Conservation (phyloP, 2,797 vertebrate genomes). For the Trematocara caparti region DNA sequence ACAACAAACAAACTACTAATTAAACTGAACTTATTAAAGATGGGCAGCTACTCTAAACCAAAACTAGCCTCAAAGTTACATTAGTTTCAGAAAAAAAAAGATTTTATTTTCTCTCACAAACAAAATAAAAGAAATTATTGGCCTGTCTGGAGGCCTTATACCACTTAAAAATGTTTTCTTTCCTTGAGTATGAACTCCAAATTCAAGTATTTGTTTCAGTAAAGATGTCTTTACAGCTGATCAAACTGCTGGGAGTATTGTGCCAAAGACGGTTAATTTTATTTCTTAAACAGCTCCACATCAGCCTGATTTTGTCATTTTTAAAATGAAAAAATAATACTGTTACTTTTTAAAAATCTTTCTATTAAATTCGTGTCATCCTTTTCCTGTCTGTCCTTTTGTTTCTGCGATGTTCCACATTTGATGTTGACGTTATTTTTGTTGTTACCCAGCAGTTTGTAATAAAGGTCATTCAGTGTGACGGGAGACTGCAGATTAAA, state of each 20-base stretch:
- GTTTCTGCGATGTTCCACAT: not conserved
- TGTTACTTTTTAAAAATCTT: not conserved
- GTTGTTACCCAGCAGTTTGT: not conserved
- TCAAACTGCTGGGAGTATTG: accelerated
- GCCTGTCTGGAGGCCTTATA: not conserved
- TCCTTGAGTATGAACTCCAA: accelerated
- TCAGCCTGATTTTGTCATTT: accelerated
- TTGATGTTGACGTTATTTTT: accelerated
- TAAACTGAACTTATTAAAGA: accelerated
- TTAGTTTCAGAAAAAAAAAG: accelerated
- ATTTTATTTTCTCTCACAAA: too few species aligned
- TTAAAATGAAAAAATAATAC: not conserved
- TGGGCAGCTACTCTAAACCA: not conserved
- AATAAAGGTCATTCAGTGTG: accelerated
- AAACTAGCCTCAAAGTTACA: not conserved
- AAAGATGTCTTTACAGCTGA: accelerated
- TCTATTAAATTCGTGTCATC: accelerated
- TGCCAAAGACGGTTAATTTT: not conserved
- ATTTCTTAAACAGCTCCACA: accelerated
- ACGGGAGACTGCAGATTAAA: not conserved
- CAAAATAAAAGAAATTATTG: accelerated
- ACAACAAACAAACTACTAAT: not conserved
- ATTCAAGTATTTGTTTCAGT: not conserved
- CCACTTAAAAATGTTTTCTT: not conserved
- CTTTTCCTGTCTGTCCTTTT: accelerated